These are phyloP conservation scores for Microctonus aethiopoides DNA, from an alignment of 2,888 invertebrate genomes.

Conservation along the genomic window DNA sequence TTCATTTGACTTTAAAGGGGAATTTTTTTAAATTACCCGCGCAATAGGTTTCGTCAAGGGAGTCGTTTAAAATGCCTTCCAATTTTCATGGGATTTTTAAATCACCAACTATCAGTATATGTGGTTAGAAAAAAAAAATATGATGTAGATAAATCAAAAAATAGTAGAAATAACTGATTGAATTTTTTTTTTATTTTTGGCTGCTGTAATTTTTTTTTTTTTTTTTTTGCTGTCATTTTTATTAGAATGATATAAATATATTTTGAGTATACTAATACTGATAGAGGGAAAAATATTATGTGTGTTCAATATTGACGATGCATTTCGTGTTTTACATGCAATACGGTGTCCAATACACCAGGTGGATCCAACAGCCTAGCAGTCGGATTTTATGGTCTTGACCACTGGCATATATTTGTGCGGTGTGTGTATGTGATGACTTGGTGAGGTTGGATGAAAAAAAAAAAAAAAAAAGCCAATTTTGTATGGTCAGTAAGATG, in stretches of 20 bases:
- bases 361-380: slow-evolving; percentile 66
- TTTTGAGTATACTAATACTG: neutral
- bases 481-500: neutral
- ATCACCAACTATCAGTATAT: too few species aligned
- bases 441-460: slow-evolving; percentile 43
- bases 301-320: slow-evolving; percentile 55
- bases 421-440: slow-evolving; percentile 21
- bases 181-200: too few species aligned
- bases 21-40: neutral
- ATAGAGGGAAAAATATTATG: neutral
- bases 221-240: too few species aligned
- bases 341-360: slow-evolving; percentile 62
- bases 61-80: neutral
- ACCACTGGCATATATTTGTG: slow-evolving; percentile 43
- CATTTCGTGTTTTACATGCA: slow-evolving; percentile 67
- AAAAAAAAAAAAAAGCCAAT: slow-evolving; percentile 19
- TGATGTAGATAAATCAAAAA: too few species aligned
- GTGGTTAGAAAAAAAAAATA: too few species aligned
- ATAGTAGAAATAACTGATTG: too few species aligned
- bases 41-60: neutral
- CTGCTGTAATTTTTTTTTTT: too few species aligned
- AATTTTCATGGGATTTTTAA: too few species aligned
- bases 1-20: neutral
- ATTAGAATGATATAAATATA: too few species aligned
- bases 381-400: slow-evolving; percentile 65